Base-by-base conservation (phyloP, 2,888 invertebrate species). In the Eupithecia dodoneata region DNA sequence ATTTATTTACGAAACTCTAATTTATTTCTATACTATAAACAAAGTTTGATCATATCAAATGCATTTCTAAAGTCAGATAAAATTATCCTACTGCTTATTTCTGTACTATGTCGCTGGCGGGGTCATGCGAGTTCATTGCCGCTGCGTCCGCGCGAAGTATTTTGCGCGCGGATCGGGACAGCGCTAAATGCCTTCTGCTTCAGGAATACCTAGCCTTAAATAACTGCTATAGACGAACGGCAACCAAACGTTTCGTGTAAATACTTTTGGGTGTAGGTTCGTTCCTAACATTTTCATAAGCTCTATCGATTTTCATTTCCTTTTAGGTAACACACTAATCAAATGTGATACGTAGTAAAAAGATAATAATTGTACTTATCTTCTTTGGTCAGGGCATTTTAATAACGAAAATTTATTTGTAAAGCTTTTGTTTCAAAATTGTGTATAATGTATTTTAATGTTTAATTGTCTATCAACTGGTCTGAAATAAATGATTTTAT, bases 211-310 rank as follows among this genome's bases (percentile, higher is more conserved):
- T 55, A 2, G n/a, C 55, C 55, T n/a, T 55, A 78, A 52, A 71
- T 75, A 41, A 76, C 67, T 75, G 52, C 76, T 67, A 7, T 44
- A 44, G 67, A 69, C 45, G 6, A 69, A 18, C 12, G 70, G 69
- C 52, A 78, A 71, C 70, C 72, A 42, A 69, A 74, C 44, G n/a
- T 70, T 45, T 66, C 15, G 42, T 15, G 66, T 66, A 42, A 65
- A 44, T 69, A n/a, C 1, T 10, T 18, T 45, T 45, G 15, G 69
- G 44, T 15, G 10, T 30, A 44, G 12, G 55, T 59, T 18, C 9
- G 59, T 18, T 63, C 30, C 4, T 63, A 66, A 42, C 7, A 66
- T 66, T 66, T 42, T 42, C 41, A 42, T 4, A 15, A 42, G 42
- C 66, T 15, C 15, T 42, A 42, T 66, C 6, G 15, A 15, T 66